Base-by-base conservation (phyloP, 1,140 invertebrate species). In the Zaprionus ghesquierei region DNA sequence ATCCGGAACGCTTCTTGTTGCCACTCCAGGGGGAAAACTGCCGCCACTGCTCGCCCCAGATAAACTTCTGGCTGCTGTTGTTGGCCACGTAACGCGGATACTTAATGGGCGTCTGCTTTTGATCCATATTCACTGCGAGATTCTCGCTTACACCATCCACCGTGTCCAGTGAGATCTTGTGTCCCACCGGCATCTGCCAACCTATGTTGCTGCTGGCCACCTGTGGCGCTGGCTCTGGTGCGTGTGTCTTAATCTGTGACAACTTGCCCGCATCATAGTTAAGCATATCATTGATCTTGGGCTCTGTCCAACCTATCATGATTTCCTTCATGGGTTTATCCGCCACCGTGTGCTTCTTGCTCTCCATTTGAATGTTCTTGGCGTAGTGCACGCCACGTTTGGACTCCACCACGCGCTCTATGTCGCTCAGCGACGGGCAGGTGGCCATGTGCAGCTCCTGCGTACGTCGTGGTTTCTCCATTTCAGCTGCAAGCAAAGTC, bases 31-130 rank as follows among this genome's bases (percentile, higher is more conserved):
- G 90, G 0, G 90, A 90, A 0, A 91, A 46, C 50, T 89, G 80
- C 0, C 87, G 81, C 71, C 68, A 74, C 46, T 91, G 90, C 46
- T 91, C 86, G 18, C 82, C 59, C 82, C 86, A 91, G 20, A 91
- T 76, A 13, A 91, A 90, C 29, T 91, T 91, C 53, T 89, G 81
- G 23, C 71, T 87, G 18, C 70, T 69, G 15, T 33, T 53, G 20
- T 38, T 8, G 1, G 62, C 23, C 62, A 66, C 23, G 13, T n/a
- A n/a, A n/a, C 66, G 46, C 0, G 78, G 63, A 46, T 86, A 78
- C 18, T 92, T 92, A 0, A 91, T 74, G 0, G 90, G 90, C 9
- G 90, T 92, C 0, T 81, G 77, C 51, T 92, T 92, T 13, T 79
- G 74, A n/a, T 75, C 66, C 41, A 92, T 82, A 56, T 92, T 90